phyloP scores from a whole-genome alignment of 2,113 vertebrate species.

The Salvator merianae region DNA sequence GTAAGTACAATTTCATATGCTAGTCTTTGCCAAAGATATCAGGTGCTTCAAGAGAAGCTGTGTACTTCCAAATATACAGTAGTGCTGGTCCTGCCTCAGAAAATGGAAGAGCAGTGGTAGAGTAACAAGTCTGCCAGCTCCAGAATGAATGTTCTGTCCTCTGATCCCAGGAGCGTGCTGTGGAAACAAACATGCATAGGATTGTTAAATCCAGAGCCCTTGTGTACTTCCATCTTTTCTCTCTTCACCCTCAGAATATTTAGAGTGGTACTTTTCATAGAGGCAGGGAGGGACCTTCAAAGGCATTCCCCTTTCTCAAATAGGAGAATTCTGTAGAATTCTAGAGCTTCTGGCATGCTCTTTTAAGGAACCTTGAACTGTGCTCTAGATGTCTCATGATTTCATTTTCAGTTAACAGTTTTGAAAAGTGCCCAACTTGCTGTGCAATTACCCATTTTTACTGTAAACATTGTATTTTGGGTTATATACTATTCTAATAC shows the following conservation, averaged over 20 bases:
- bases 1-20: slow-evolving; percentile 71
- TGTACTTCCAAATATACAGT: neutral
- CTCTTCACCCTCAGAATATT: neutral
- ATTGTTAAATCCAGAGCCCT: neutral
- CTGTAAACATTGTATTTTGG: neutral
- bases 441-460: neutral
- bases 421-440: neutral
- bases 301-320: too few species aligned
- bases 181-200: neutral
- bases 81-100: neutral
- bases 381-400: neutral
- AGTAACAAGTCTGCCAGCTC: neutral
- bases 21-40: neutral
- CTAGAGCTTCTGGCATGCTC: neutral
- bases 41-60: neutral
- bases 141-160: neutral
- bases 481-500: neutral
- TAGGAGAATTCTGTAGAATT: neutral
- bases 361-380: neutral
- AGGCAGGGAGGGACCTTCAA: neutral
- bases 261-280: neutral
- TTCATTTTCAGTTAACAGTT: neutral
- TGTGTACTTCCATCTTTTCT: neutral
- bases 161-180: neutral
- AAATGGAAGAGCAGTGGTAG: neutral